phyloP scores from a whole-genome alignment of 2,113 vertebrate genomes.

The Cheilinus undulatus region DNA sequence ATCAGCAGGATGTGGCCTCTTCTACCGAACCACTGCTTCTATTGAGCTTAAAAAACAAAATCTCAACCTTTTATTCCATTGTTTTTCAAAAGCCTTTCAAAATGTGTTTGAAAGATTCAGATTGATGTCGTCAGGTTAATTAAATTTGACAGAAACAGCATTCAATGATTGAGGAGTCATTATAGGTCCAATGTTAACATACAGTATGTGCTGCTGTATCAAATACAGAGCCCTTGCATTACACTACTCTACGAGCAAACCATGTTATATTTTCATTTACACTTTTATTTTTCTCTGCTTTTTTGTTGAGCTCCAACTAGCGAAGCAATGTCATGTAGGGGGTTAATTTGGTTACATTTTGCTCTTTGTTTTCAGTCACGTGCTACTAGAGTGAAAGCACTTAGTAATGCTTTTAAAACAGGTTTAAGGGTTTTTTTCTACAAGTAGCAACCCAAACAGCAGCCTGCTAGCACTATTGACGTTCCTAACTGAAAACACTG shows the following conservation, averaged over 20 bases:
- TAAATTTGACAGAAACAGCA: constrained; percentile 9
- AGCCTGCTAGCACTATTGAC: constrained; percentile 16
- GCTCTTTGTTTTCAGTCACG: constrained; percentile 2
- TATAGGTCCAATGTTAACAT: background rate
- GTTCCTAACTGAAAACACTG: constrained; percentile 16
- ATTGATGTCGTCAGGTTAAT: constrained; percentile 4
- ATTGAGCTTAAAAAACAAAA: too few species aligned
- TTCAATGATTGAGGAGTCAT: background rate
- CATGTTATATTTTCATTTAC: background rate
- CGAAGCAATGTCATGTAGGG: constrained; percentile 2
- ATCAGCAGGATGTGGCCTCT: constrained; percentile 47
- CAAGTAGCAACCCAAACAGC: constrained; percentile 7
- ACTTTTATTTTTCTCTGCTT: background rate
- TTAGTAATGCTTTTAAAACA: constrained; percentile 16
- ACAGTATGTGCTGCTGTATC: background rate
- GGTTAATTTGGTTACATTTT: background rate
- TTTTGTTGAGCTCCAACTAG: background rate
- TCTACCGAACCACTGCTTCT: constrained; percentile 19
- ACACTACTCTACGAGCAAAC: constrained; percentile 22
- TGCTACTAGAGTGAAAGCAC: constrained; percentile 19
- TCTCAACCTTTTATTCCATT: too few species aligned
- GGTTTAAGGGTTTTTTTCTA: constrained; percentile 1
- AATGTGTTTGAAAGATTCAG: constrained; percentile 9
- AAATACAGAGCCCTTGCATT: background rate
- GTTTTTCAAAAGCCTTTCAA: background rate